Base-by-base conservation (phyloP, 2,113 vertebrate species). In the Oreochromis tanganicae region DNA sequence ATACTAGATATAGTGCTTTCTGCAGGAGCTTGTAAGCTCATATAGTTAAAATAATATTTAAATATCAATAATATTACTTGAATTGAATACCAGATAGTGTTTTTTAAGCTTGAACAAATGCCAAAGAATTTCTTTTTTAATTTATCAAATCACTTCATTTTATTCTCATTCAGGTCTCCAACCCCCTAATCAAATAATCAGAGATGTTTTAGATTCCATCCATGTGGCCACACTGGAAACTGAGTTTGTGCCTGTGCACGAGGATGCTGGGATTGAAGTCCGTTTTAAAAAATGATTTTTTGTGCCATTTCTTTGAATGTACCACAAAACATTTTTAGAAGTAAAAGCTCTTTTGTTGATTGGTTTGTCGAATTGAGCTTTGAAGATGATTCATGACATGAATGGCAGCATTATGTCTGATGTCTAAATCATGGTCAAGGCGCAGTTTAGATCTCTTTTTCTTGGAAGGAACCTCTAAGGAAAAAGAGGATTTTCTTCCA, bases 401-500 rank as follows among this genome's bases (percentile, higher is more conserved):
- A 57, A 66, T 9, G 48, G 55, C 86, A 59, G 66, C 36, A 9
- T 87, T 59, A 29, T 52, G n/a, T 86, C 12, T 57, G 71, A 80
- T 17, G 79, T 81, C 82, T 83, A 84, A 57, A 50, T 79, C 66
- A 9, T 16, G 29, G 24, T 71, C 83, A 32, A 27, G 57, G 5
- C 3, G 2, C 50, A 24, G 2, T n/a, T 50, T 50, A 46, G 16
- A 56, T 59, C 38, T 75, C 1, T 73, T 82, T 83, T 93, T 91
- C 46, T 90, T 90, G 84, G 80, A 87, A 83, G 56, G 66, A 87
- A 61, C 43, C 80, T 87, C 81, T 5, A 57, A 10, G 63, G n/a
- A 46, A 29, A 41, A 71, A 66, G 59, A 16, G 63, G 85, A 85
- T 91, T 94, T 91, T 88, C 83, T 75, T 41, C 11, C 34, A 82